Conservation (phyloP, 2,888 invertebrate species). For the Trachelus troglodyta region DNA sequence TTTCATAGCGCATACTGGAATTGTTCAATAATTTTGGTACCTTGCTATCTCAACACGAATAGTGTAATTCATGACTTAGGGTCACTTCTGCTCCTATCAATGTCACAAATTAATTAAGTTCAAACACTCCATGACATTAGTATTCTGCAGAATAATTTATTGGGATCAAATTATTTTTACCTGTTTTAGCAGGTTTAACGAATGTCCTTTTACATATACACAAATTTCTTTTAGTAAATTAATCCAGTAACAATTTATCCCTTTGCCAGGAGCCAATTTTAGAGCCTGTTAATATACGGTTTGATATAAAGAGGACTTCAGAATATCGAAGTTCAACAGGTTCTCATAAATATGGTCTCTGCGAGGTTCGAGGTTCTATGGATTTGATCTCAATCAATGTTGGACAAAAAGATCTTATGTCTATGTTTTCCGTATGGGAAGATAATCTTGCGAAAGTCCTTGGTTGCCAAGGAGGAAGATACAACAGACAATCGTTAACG, state of each 20-base stretch:
- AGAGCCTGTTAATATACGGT: constrained; percentile 77
- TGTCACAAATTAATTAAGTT: no score
- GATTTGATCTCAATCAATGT: constrained; percentile 77
- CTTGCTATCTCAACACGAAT: not conserved
- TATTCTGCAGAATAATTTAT: no score
- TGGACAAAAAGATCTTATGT: constrained; percentile 81
- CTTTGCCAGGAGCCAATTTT: constrained; percentile 76
- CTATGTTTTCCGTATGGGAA: constrained; percentile 77
- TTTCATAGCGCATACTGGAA: not conserved
- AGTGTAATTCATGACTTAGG: not conserved
- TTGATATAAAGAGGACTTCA: constrained; percentile 78
- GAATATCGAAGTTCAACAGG: constrained; percentile 62
- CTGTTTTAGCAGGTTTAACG: no score
- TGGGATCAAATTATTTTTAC: no score
- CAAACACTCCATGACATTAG: no score
- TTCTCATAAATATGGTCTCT: constrained; percentile 55
- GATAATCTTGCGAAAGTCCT: constrained; percentile 73
- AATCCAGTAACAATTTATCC: not conserved
- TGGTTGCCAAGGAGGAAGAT: constrained; percentile 34
- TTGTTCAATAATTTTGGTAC: not conserved
- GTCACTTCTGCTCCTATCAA: not conserved
- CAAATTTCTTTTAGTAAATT: no score
- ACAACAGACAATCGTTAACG: not conserved
- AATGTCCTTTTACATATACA: no score
- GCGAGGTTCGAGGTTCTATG: constrained; percentile 75